Evolutionary conservation across 2,797 vertebrate species (phyloP), one percentile per base, ranked within the genome.

Genomic region (Myoxocephalus aenaeus): DNA sequence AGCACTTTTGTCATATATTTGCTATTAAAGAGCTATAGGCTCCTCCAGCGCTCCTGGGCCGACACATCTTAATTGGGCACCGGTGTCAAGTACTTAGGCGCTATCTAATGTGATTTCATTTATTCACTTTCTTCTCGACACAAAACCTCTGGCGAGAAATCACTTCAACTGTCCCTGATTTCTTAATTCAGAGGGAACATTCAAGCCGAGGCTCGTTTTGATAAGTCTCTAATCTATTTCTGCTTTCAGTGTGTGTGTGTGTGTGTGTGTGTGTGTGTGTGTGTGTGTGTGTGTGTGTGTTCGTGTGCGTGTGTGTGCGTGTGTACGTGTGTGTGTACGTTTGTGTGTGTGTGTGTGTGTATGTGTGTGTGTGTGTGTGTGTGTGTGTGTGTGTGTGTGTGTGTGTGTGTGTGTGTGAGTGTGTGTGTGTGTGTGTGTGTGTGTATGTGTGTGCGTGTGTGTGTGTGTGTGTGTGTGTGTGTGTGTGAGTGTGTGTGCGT

Each of bases 21-120:
- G 77, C 76, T 44, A 61, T 82, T 75, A 78, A 88, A 88, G 74
- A 70, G 63, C 86, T 82, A 80, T 81, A 77, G 75, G 80, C 65
- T 59, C 38, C 70, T 62, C 32, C 18, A 63, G 63, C 10, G 44
- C 56, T 69, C 38, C 29, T 1, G 73, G 84, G 66, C 48, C 53
- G 32, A 40, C 58, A 65, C 1, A 86, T 86, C 77, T 82, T 90
- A 87, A 92, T 86, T 86, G 70, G 83, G 70, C 66, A 22, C 68
- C 29, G 15, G 69, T 85, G 81, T 87, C 80, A 75, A 87, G 83
- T 68, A 62, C 83, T 70, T 72, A 83, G 66, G 79, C 57, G 3
- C 65, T 61, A 64, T 86, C 83, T 89, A 71, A 86, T 87, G 70
- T 76, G 67, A 85, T 88, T 82, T 84, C 38, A 82, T 87, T 67